Evolutionary conservation across 2,113 vertebrate species (phyloP).

Genomic region (Boulengeromyrus knoepffleri): DNA sequence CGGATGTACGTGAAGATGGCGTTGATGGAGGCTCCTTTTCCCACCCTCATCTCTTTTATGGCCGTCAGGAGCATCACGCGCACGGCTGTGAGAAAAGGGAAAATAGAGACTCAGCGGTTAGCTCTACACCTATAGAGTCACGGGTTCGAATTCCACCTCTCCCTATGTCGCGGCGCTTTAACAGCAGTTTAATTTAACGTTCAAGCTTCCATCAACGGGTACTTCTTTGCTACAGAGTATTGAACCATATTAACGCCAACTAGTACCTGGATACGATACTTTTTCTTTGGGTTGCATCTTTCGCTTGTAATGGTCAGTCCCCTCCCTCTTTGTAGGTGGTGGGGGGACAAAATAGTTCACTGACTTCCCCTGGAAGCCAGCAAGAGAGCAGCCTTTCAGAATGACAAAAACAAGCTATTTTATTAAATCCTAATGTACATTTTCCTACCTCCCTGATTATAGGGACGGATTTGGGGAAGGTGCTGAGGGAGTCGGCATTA

Average conservation of each 20-base stretch:
- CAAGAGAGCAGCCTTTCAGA: conserved; percentile 9
- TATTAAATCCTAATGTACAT: neutral
- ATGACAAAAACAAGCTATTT: neutral
- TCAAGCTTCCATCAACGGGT: neutral
- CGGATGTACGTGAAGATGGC: conserved; percentile 87
- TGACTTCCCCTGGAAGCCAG: conserved; percentile 62
- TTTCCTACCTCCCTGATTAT: neutral
- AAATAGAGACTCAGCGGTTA: neutral
- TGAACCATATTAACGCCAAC: neutral
- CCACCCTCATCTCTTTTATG: conserved; percentile 82
- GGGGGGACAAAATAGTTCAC: conserved; percentile 92
- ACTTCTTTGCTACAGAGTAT: neutral
- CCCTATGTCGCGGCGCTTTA: neutral
- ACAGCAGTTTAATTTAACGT: neutral
- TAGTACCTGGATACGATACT: conserved; percentile 78
- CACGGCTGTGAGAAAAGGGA: conserved; percentile 65
- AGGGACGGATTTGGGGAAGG: neutral
- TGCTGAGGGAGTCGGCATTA: neutral
- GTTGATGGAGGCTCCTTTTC: conserved; percentile 83
- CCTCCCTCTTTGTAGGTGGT: conserved; percentile 65
- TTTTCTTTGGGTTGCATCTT: conserved; percentile 76
- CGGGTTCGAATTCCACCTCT: neutral
- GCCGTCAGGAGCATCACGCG: conserved; percentile 87
- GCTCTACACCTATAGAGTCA: neutral
- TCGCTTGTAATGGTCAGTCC: conserved; percentile 48